phyloP scores from a whole-genome alignment of 2,888 invertebrate genomes.

The Liopterus haemorrhoidalis region DNA sequence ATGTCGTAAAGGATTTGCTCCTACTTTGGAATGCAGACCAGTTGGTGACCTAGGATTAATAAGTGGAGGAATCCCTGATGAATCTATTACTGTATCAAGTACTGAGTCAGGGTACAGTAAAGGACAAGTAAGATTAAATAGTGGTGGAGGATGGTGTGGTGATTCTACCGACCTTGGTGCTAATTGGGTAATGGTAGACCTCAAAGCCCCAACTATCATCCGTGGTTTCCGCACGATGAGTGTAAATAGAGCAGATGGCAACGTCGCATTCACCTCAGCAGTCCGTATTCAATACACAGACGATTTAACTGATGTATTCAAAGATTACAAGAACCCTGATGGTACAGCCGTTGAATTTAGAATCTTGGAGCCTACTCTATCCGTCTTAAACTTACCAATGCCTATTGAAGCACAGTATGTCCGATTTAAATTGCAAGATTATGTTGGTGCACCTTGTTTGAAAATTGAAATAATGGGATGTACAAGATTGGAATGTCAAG shows the following conservation, averaged over 20 bases:
- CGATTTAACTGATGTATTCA: constrained; percentile 80
- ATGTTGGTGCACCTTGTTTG: constrained; percentile 80
- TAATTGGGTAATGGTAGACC: constrained; percentile 83
- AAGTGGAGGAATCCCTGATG: constrained; percentile 85
- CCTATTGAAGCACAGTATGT: constrained; percentile 87
- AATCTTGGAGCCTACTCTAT: constrained; percentile 83
- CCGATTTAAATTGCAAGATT: constrained; percentile 81
- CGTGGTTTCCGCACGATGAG: constrained; percentile 89
- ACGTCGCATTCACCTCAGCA: constrained; percentile 82
- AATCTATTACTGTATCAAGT: constrained; percentile 78
- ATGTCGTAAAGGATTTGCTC: constrained; percentile 75
- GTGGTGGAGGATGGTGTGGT: constrained; percentile 85
- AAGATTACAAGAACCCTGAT: constrained; percentile 87
- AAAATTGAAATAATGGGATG: constrained; percentile 91
- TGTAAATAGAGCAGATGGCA: constrained; percentile 74
- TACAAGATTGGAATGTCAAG: constrained; percentile 79
- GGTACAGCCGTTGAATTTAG: constrained; percentile 90
- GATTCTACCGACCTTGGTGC: constrained; percentile 76
- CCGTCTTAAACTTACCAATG: constrained; percentile 81
- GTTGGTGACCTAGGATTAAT: constrained; percentile 83
- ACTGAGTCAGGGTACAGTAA: constrained; percentile 77
- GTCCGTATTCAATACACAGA: constrained; percentile 84
- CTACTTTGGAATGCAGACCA: constrained; percentile 83
- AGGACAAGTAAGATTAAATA: constrained; percentile 76
- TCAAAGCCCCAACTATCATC: constrained; percentile 82